Evolutionary conservation across 2,888 invertebrate genomes (phyloP).

Genomic region (Orthonychiurus folsomi): DNA sequence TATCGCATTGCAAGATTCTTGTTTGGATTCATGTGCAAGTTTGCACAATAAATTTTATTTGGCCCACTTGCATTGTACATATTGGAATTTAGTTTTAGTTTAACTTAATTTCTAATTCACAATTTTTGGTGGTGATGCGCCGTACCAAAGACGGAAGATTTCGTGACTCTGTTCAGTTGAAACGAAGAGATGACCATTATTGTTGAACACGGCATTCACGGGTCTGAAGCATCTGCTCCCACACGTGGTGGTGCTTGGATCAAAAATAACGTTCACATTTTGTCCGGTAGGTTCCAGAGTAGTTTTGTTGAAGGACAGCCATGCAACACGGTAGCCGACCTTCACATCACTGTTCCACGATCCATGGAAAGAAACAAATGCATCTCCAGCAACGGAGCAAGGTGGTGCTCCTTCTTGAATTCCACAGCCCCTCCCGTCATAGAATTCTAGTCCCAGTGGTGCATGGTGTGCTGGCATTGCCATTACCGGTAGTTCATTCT

Average conservation of each 20-base stretch:
- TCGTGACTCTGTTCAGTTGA: constrained; percentile 21
- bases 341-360: constrained; percentile 23
- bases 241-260: not conserved
- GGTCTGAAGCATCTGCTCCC: constrained; percentile 27
- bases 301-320: constrained; percentile 1
- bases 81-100: not conserved
- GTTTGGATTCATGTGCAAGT: too few species aligned
- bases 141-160: constrained; percentile 9
- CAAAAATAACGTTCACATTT: not conserved
- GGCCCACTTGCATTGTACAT: too few species aligned
- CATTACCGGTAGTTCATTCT: constrained; percentile 26
- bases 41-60: too few species aligned
- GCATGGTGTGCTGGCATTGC: constrained; percentile 34
- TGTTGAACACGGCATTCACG: constrained; percentile 29
- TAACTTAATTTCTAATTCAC: not conserved
- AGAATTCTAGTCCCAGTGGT: constrained; percentile 32
- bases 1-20: too few species aligned
- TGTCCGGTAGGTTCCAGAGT: not conserved
- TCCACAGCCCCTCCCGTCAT: constrained; percentile 15
- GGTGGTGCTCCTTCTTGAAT: constrained; percentile 30
- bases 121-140: not conserved
- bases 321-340: constrained; percentile 27
- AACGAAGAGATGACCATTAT: constrained; percentile 27
- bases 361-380: constrained; percentile 32
- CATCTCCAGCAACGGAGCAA: constrained; percentile 28